Conservation (phyloP, 2,888 invertebrate species). For the Xestia ashworthii region DNA sequence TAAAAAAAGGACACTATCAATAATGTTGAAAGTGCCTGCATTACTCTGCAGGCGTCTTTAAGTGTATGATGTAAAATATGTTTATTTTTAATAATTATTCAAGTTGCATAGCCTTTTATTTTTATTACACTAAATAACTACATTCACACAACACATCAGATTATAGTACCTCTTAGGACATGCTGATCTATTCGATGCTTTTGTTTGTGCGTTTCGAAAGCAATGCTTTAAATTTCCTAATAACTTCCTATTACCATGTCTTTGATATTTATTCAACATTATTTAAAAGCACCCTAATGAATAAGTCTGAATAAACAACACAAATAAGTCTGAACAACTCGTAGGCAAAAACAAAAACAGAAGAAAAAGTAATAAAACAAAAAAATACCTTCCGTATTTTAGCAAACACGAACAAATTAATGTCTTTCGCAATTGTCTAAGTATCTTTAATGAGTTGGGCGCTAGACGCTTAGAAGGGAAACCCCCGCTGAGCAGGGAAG, state of each 20-base stretch:
- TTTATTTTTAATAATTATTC: too few relatives aligned
- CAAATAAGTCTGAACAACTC: conserved; percentile 2
- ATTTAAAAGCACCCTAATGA: conserved; percentile 15
- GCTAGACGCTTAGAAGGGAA: conserved; percentile 55
- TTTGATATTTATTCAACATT: background rate
- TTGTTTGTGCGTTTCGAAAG: background rate
- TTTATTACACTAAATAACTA: too few relatives aligned
- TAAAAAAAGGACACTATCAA: too few relatives aligned
- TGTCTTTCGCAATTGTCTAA: conserved; percentile 65
- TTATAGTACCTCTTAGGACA: background rate
- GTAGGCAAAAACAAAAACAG: conserved; percentile 5
- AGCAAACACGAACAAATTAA: conserved; percentile 62
- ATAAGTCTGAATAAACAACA: conserved; percentile 4
- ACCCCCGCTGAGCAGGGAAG: conserved; percentile 61
- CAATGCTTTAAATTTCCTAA: background rate
- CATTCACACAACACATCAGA: too few relatives aligned
- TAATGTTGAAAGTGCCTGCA: too few relatives aligned
- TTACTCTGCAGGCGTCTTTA: too few relatives aligned
- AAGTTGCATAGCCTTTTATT: too few relatives aligned
- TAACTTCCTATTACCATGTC: background rate
- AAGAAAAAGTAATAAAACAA: conserved; percentile 46
- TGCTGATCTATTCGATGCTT: background rate
- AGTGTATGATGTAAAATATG: too few relatives aligned
- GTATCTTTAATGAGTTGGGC: conserved; percentile 66
- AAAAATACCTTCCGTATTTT: conserved; percentile 41